Conservation (phyloP, 2,888 invertebrate genomes). For the Pyrocoelia pectoralis region DNA sequence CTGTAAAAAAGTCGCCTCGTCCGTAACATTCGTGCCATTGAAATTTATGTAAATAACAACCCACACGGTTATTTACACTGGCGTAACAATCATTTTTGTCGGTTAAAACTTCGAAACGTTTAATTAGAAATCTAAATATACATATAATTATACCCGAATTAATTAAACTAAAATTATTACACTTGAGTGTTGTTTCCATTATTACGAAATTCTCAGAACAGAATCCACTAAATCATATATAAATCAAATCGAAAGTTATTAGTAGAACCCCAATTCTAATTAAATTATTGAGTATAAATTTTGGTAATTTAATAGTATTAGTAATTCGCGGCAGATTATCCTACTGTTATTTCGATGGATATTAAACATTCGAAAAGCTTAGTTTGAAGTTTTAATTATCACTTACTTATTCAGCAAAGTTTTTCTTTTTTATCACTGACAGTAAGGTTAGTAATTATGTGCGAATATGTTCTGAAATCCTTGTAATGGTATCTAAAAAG, state of each 20-base stretch:
- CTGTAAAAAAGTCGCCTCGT: no score
- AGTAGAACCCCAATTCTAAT: slow-evolving; percentile 4
- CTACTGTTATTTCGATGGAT: background rate
- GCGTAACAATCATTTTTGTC: background rate
- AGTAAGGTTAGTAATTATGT: no score
- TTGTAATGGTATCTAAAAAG: no score
- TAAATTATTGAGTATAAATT: slow-evolving; percentile 9
- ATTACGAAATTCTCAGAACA: slow-evolving; percentile 8
- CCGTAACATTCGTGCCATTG: slow-evolving; percentile 7
- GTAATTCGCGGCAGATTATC: slow-evolving; percentile 5
- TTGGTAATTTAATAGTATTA: slow-evolving; percentile 3
- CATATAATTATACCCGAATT: slow-evolving; percentile 8
- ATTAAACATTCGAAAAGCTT: no score
- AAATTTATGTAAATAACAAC: slow-evolving; percentile 25
- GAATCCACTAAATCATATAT: slow-evolving; percentile 2
- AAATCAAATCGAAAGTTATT: slow-evolving; percentile 13
- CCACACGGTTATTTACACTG: background rate
- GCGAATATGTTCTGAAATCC: no score
- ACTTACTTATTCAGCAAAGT: no score
- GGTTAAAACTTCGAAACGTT: background rate
- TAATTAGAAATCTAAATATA: slow-evolving; percentile 6
- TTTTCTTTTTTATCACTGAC: no score
- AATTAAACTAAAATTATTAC: slow-evolving; percentile 10
- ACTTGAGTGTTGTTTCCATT: slow-evolving; percentile 12
- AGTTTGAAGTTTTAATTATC: no score